phyloP scores from a whole-genome alignment of 1,140 invertebrate species.

The Atta texana region DNA sequence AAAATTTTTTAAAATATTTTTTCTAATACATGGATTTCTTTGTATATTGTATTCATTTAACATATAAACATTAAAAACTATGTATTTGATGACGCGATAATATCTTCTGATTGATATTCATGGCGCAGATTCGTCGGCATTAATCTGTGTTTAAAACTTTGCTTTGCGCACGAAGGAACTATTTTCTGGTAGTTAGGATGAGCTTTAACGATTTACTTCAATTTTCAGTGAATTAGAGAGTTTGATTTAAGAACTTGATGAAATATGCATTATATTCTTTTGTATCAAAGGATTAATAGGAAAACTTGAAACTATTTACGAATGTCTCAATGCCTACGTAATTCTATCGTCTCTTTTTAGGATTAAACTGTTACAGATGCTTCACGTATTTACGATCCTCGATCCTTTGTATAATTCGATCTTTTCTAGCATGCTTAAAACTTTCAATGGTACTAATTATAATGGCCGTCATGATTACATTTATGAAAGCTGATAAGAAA shows the following conservation, averaged over 20 bases:
- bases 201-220: conserved; percentile 23
- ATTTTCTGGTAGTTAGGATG: conserved; percentile 35
- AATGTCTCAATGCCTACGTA: not conserved
- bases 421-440: conserved; percentile 37
- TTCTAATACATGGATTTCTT: not conserved
- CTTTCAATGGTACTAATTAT: conserved; percentile 40
- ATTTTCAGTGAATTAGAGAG: conserved; percentile 30
- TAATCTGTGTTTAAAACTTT: conserved; percentile 49
- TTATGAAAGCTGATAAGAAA: conserved; percentile 32
- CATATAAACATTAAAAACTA: not conserved
- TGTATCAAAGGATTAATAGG: conserved; percentile 26
- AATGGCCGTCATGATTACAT: conserved; percentile 19
- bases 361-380: conserved; percentile 42
- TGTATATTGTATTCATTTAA: not conserved
- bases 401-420: conserved; percentile 39
- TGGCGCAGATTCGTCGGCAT: conserved; percentile 2
- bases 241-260: conserved; percentile 26
- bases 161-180: not conserved
- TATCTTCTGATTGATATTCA: conserved; percentile 50
- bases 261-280: conserved; percentile 2
- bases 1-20: not conserved
- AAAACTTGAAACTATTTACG: conserved; percentile 20
- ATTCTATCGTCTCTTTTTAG: conserved; percentile 10
- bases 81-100: conserved; percentile 1
- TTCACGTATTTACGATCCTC: conserved; percentile 34